Percentiles rank a stretch among this genome's conserved stretches.
Conservation (phyloP, 2,888 invertebrate genomes). For the Dugesia japonica region DNA sequence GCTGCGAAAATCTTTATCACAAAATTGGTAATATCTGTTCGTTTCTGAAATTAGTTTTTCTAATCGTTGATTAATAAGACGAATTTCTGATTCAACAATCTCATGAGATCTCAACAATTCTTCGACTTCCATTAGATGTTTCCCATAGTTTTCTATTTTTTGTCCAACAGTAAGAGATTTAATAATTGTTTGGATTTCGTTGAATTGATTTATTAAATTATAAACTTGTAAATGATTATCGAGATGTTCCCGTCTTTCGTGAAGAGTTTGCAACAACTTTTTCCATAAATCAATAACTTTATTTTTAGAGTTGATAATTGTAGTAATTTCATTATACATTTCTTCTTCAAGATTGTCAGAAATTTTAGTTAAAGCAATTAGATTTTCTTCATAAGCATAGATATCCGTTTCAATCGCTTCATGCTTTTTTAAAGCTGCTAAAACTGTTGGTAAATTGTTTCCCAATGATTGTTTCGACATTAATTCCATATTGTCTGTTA, state of each 20-base stretch:
- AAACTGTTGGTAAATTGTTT: slow-evolving; percentile 87
- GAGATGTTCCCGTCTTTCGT: slow-evolving; percentile 74
- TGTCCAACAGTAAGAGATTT: slow-evolving; percentile 80
- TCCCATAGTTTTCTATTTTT: slow-evolving; percentile 90
- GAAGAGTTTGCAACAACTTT: slow-evolving; percentile 77
- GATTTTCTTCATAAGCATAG: slow-evolving; percentile 93
- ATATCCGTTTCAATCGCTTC: slow-evolving; percentile 99
- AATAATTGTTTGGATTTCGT: slow-evolving; percentile 86
- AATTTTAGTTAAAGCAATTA: slow-evolving; percentile 92
- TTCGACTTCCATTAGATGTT: slow-evolving; percentile 97
- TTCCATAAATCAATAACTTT: slow-evolving; percentile 94
- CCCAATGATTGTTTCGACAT: slow-evolving; percentile 94
- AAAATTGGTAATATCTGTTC: slow-evolving; percentile 75
- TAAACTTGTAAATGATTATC: slow-evolving; percentile 73
- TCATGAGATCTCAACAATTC: slow-evolving; percentile 94
- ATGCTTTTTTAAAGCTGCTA: slow-evolving; percentile 97
- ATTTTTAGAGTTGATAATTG: slow-evolving; percentile 68
- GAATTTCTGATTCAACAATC: slow-evolving; percentile 89
- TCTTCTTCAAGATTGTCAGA: slow-evolving; percentile 86
- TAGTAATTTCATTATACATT: slow-evolving; percentile 88
- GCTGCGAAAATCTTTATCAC: slow-evolving; percentile 46
- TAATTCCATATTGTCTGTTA: slow-evolving; percentile 92
- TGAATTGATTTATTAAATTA: slow-evolving; percentile 73
- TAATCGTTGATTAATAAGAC: slow-evolving; percentile 87
- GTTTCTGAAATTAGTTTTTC: slow-evolving; percentile 87